A percentile compares a stretch with the other conserved stretches of the same genome.
These are phyloP conservation scores for Lepidocolaptes lacrymiger DNA, from an alignment of 2,797 vertebrate genomes.

Conservation along the genomic window DNA sequence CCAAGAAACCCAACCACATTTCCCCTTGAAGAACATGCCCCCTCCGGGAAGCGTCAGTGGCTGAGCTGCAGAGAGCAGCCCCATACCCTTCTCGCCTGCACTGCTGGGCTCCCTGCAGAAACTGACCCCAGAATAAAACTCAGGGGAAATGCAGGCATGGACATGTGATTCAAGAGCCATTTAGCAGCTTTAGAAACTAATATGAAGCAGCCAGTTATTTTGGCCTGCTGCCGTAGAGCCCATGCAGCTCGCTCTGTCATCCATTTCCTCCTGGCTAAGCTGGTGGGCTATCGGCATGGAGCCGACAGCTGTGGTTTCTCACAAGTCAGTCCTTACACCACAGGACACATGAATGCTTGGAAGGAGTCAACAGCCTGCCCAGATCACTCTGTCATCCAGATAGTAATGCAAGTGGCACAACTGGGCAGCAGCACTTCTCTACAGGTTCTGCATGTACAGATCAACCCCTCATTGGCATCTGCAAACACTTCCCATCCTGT, in stretches of 20 bases:
- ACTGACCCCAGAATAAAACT: background rate
- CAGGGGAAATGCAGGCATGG: rapidly evolving
- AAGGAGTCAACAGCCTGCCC: background rate
- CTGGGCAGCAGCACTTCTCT: background rate
- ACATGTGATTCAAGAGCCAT: background rate
- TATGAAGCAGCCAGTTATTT: background rate
- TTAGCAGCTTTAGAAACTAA: background rate
- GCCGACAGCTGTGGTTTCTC: slow-evolving; percentile 28
- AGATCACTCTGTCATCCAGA: background rate
- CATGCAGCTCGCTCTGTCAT: background rate
- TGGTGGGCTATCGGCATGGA: background rate
- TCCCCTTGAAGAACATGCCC: background rate
- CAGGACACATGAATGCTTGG: background rate
- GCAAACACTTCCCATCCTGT: background rate
- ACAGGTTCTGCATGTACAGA: background rate
- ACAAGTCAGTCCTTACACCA: background rate
- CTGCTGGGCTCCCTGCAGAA: background rate
- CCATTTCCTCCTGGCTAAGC: slow-evolving; percentile 34
- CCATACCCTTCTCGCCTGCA: rapidly evolving
- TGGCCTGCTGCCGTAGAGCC: background rate
- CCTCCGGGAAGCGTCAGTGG: background rate
- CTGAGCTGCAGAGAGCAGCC: background rate
- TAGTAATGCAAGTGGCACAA: background rate
- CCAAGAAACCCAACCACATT: slow-evolving; percentile 40
- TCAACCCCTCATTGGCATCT: rapidly evolving